phyloP scores from a whole-genome alignment of 2,888 invertebrate species.

The Parasteatoda lunata region DNA sequence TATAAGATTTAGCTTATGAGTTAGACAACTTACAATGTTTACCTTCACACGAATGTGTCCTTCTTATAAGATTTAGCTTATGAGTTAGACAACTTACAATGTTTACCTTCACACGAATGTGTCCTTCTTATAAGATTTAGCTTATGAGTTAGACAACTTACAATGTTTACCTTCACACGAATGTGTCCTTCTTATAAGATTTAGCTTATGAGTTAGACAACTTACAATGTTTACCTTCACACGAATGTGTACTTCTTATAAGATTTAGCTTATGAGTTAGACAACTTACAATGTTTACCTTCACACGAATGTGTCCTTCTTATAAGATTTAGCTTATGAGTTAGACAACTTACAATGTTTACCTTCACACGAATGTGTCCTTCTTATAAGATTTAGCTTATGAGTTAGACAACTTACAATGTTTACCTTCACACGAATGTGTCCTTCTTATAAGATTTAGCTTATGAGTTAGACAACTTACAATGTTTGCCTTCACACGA shows the following conservation, averaged over 20 bases:
- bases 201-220: too few relatives aligned
- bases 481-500: background rate
- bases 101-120: background rate
- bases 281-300: too few relatives aligned
- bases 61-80: background rate
- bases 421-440: background rate
- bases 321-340: background rate
- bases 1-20: background rate
- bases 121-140: background rate
- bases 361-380: background rate
- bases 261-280: background rate
- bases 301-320: background rate
- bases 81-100: too few relatives aligned
- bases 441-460: background rate
- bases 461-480: too few relatives aligned
- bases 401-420: too few relatives aligned
- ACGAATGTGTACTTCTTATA: background rate
- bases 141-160: too few relatives aligned
- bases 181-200: background rate
- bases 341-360: too few relatives aligned
- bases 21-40: too few relatives aligned
- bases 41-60: background rate
- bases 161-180: background rate
- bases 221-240: background rate
- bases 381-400: background rate